A percentile compares a stretch with the other conserved stretches of the same genome.
These are phyloP conservation scores for Cheiracanthium punctorium DNA, from an alignment of 2,888 invertebrate species.

Conservation along the genomic window DNA sequence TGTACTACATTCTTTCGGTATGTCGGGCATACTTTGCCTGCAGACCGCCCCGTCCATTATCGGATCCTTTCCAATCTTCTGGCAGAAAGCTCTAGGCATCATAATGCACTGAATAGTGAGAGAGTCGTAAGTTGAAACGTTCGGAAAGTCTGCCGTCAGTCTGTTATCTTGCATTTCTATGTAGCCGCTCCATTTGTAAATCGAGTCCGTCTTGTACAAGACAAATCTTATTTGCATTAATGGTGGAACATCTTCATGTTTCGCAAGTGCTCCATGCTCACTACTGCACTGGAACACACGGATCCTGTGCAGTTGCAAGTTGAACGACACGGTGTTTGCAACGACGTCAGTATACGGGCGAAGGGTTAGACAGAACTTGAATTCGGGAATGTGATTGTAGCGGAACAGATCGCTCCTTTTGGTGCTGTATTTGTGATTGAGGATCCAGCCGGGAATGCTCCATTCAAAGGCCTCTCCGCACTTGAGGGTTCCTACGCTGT, in stretches of 20 bases:
- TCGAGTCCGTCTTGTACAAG: neutral
- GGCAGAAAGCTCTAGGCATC: neutral
- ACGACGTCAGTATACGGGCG: neutral
- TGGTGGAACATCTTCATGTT: neutral
- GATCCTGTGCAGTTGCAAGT: neutral
- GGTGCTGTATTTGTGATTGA: neutral
- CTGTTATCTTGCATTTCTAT: neutral
- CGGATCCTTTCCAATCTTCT: no score
- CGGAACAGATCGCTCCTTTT: neutral
- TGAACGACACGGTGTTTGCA: neutral
- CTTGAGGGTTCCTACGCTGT: neutral
- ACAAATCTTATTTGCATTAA: neutral
- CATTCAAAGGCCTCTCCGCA: neutral
- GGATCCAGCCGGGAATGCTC: neutral
- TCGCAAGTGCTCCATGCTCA: neutral
- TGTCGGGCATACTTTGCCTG: no score
- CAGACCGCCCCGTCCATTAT: no score
- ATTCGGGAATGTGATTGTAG: neutral
- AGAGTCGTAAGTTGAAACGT: neutral
- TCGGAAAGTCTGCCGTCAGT: neutral
- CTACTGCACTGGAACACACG: neutral
- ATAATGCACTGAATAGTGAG: neutral
- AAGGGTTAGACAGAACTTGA: neutral
- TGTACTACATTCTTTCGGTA: no score
- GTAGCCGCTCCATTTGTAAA: neutral